Base-by-base conservation (phyloP, 2,113 vertebrate genomes). In the Mobula birostris region DNA sequence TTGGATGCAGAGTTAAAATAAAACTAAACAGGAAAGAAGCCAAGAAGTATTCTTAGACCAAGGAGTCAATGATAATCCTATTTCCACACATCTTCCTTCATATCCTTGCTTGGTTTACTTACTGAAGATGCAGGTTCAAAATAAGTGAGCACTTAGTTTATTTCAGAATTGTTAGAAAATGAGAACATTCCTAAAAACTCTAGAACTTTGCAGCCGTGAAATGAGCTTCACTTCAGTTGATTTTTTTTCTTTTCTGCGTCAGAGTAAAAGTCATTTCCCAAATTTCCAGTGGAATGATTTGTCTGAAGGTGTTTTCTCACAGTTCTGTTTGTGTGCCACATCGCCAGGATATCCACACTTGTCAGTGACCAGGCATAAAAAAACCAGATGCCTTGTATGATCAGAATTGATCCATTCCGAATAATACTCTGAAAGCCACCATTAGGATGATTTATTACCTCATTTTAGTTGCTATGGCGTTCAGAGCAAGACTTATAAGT, bases 381-480 rank as follows among this genome's bases (percentile, higher is more conserved):
- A 95, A 95, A 17, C 94, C 94, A 94, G 94, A 94, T 36, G 21
- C 94, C 94, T 96, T 95, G 94, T 96, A 95, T 94, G 94, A 95
- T 95, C 95, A 95, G 96, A 96, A 97, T 95, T 97, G 97, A 97
- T 97, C 96, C 95, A 96, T 95, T 96, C 95, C 36, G 61, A 96
- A 96, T 96, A 96, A 96, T 96, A 96, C 95, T 96, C 96, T 96
- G 95, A 97, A 96, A 97, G 95, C 95, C 94, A 77, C 95, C 96
- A 96, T 97, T 97, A 97, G 95, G 92, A 95, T 97, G 97, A 98
- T 97, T 96, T 96, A 98, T 96, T 94, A 96, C 96, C 96, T 97
- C 96, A 97, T 97, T 97, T 96, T 94, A 36, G 96, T 97, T 97
- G 96, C 97, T 96, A 95, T 96, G 96, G 97, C 94, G 97, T 97